Percentiles rank a stretch among this genome's conserved stretches.
phyloP scores from a whole-genome alignment of 2,888 invertebrate genomes.

The Apocheima hispidaria region DNA sequence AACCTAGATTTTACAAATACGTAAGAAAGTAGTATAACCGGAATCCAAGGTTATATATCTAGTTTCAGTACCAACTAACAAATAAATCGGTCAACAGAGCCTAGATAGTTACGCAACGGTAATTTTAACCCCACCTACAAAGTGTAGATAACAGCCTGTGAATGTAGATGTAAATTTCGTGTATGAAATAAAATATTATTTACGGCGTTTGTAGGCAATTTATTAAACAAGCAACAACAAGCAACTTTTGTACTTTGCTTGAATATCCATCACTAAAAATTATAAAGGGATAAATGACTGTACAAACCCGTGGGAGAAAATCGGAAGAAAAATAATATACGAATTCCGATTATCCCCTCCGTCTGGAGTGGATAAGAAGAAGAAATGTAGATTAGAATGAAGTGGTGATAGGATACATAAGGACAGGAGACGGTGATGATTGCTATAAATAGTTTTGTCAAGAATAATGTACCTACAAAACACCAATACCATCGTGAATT shows the following conservation, averaged over 20 bases:
- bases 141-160: neutral
- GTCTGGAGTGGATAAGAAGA: too few species aligned
- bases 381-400: too few species aligned
- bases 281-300: too few species aligned
- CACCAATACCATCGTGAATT: constrained; percentile 9
- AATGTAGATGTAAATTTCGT: neutral
- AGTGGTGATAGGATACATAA: too few species aligned
- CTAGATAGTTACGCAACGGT: constrained; percentile 19
- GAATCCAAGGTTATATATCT: constrained; percentile 27
- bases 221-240: neutral
- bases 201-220: neutral
- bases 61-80: constrained; percentile 14
- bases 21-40: constrained; percentile 26
- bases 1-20: constrained; percentile 8
- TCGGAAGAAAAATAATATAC: too few species aligned
- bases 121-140: constrained; percentile 4
- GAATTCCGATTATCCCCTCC: too few species aligned
- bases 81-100: constrained; percentile 11
- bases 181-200: neutral
- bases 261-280: neutral
- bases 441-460: neutral
- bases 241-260: neutral
- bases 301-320: too few species aligned
- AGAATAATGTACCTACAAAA: too few species aligned
- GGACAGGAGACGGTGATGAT: too few species aligned